A percentile compares a stretch with the other conserved stretches of the same genome.
Evolutionary conservation across 1,140 invertebrate genomes (phyloP).

Genomic region (Dinoponera quadriceps): DNA sequence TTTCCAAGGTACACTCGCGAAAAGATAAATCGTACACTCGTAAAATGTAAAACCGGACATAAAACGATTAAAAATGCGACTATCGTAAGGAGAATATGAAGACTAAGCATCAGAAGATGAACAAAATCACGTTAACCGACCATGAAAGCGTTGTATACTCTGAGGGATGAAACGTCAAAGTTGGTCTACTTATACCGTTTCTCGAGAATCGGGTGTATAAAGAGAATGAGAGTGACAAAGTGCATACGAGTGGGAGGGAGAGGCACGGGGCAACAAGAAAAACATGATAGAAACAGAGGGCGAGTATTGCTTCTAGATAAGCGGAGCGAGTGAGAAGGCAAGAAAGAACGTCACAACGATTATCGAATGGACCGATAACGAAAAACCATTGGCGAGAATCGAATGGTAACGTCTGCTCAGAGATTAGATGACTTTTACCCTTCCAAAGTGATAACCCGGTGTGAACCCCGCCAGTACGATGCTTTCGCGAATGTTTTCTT

Average conservation of each 20-base stretch:
- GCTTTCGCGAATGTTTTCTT: conserved; percentile 37
- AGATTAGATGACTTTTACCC: conserved; percentile 73
- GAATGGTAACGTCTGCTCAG: conserved; percentile 38
- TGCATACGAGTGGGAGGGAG: neutral
- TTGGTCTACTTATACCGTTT: conserved; percentile 78
- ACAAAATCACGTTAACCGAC: conserved; percentile 29
- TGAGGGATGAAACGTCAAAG: conserved; percentile 66
- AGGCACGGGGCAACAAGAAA: neutral
- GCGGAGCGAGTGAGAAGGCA: conserved; percentile 27
- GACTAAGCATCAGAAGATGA: neutral
- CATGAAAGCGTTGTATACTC: conserved; percentile 3
- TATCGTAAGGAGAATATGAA: neutral
- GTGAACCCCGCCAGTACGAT: conserved; percentile 48
- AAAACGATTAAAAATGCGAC: neutral
- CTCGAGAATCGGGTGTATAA: conserved; percentile 56
- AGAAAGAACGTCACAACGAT: conserved; percentile 54
- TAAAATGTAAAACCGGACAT: neutral
- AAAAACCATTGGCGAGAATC: conserved; percentile 57
- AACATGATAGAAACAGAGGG: conserved; percentile 43
- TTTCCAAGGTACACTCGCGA: neutral
- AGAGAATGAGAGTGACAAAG: conserved; percentile 40
- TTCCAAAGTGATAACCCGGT: conserved; percentile 73
- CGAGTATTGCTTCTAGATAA: conserved; percentile 22
- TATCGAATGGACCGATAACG: conserved; percentile 69
- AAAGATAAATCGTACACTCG: conserved; percentile 5